Base-by-base conservation (phyloP, 2,797 vertebrate genomes). In the Lepilemur ruficaudatus region DNA sequence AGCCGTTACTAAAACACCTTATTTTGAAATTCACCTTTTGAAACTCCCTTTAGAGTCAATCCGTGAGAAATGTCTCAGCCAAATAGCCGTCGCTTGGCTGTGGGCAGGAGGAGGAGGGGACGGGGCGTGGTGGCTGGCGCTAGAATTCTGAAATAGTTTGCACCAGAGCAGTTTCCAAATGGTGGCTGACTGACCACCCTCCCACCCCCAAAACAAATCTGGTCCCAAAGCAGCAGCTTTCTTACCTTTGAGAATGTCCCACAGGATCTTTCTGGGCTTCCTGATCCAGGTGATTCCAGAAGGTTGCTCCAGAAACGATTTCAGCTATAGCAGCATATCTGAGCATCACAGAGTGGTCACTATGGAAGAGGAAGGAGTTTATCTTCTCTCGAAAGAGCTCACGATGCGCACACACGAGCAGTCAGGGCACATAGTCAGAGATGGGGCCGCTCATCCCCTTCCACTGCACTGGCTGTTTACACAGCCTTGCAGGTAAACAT, bases 11-110 rank as follows among this genome's bases (percentile, higher is more conserved):
- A 6, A 46, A 93, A 43, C 25, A 32, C 9, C 46, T 88, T 41
- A 7, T 32, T 88, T 46, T 87, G 82, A 83, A 84, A 61, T 63
- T 78, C 28, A 32, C 63, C 52, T 92, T 91, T 63, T 65, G 65
- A 82, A 50, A 79, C 41, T 17, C 32, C 57, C 79, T 89, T 93
- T 32, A 76, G n/a, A 67, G 50, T 59, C 25, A 43, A 30, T 67
- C 52, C 5, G 0, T 82, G 88, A 93, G 57, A 86, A 65, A 57
- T 7, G 7, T 48, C 43, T 72, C n/a, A 23, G 2, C 4, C 22
- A 55, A 14, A 30, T 8, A 32, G 63, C 12, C 30, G 0, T 30
- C 18, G 4, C 43, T 93, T 5, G 73, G 76, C 57, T 90, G 2
- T 22, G 10, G 35, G 20, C 3, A 12, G 18, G 10, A 17, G 32